A percentile compares a stretch with the other conserved stretches of the same genome.
Evolutionary conservation across 2,797 vertebrate genomes (phyloP).

Genomic region (Poliocrania exsul): DNA sequence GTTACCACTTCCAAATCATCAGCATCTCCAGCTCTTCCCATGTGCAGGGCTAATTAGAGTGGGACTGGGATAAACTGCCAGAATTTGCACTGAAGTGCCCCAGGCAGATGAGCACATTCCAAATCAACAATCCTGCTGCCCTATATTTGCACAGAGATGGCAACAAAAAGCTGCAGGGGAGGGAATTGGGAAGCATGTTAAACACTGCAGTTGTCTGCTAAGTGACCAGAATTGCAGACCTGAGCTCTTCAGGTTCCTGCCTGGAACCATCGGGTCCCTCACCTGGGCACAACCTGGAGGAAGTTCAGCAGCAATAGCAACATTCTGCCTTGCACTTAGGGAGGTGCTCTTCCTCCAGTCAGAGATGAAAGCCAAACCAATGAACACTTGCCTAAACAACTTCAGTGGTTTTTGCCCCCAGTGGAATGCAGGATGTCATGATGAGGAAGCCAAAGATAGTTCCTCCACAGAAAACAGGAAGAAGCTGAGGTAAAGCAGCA

Average conservation of each 20-base stretch:
- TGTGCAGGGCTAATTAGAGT: conserved; percentile 10
- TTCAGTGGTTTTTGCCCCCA: neutral
- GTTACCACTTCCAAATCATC: conserved; percentile 2
- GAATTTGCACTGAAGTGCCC: conserved; percentile 27
- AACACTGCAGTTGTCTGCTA: conserved; percentile 42
- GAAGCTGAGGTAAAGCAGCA: neutral
- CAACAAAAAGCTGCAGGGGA: conserved; percentile 44
- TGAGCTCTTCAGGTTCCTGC: neutral
- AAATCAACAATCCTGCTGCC: conserved; percentile 16
- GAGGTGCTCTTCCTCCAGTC: neutral
- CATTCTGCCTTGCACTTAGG: neutral
- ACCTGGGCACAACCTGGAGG: conserved; percentile 3
- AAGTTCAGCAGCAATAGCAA: neutral
- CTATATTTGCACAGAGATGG: conserved; percentile 32
- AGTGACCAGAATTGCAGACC: conserved; percentile 37
- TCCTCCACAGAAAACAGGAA: neutral
- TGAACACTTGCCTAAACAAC: neutral
- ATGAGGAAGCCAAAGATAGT: neutral
- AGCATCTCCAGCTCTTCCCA: neutral
- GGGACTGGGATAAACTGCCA: conserved; percentile 4
- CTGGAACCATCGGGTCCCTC: conserved; percentile 15
- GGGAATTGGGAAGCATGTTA: conserved; percentile 26
- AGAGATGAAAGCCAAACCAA: neutral
- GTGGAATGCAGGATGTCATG: neutral
- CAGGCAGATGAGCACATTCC: conserved; percentile 39